Evolutionary conservation across 2,113 vertebrate species (phyloP), one percentile per base, ranked within the genome.

Genomic region (Mastomys natalensis): DNA sequence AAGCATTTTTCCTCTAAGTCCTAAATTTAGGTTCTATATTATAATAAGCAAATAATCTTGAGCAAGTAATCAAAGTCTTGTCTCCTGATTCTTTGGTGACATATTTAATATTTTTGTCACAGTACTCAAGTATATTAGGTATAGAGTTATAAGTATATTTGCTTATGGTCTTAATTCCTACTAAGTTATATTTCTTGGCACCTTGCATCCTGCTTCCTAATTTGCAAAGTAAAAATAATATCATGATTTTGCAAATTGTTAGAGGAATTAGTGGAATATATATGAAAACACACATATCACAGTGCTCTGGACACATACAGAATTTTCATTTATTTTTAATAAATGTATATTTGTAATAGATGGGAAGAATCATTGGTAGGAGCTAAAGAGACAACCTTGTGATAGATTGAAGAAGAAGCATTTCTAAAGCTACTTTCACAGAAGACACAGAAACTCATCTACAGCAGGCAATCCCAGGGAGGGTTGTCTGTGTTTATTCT

Each of bases 401-500:
- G 55, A 45, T 12, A 45, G 81, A 10, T 13, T 53, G 1, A 72
- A 16, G 4, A 72, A 60, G 43, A 77, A 73, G 55, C 3, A 31
- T 72, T 1, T 70, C 29, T 8, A 95, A 55, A 55, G 45, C 70
- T 77, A 13, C 34, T 45, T 43, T 37, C 34, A 24, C n/a, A 53
- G 22, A 31, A 89, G 43, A 0, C 13, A 73, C 3, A 60, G 2
- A 70, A 45, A 72, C 21, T 84, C 21, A 68, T 37, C 13, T 26
- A 31, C 5, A 68, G 22, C 11, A 53, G 16, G 1, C 12, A 9
- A 80, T 90, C 31, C 29, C 11, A 60, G 15, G 24, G 85, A n/a
- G 2, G 0, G 0, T 55, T 95, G 6, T 80, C 2, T 26, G 26
- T 70, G 24, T 70, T 80, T 10, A 0, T 78, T 1, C 15, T 29